Evolutionary conservation across 2,888 invertebrate species (phyloP), one percentile per base, ranked within the genome.

Genomic region (Athalia cordata): DNA sequence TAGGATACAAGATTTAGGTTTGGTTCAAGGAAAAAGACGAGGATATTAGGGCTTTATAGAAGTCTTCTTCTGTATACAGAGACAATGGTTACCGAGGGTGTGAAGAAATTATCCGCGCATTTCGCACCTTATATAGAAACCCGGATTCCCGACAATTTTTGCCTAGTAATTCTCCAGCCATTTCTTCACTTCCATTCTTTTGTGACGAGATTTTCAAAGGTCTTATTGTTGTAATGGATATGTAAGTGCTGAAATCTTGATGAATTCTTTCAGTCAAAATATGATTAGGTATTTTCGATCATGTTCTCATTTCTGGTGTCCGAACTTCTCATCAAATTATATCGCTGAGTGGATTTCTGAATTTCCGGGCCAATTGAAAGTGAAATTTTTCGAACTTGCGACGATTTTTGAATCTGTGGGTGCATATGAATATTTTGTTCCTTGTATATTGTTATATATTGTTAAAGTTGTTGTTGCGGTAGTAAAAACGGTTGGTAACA

Each of bases 401-500:
- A 1, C 29, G 29, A 29, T 29, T 29, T 29, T 29, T 2, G 29
- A 29, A 29, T 29, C 29, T 29, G 29, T 29, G 2, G 29, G 29
- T 29, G 29, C 2, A 29, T 29, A 29, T 29, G 29, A 29, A 29
- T 29, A 29, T 29, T 29, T 29, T 29, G 29, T 29, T 29, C 29
- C 1, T 29, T 29, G 29, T 29, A 29, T 29, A 29, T 29, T 29
- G 2, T 29, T 29, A 29, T 29, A 29, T 72, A 72, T 72, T 72
- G 72, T 72, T 72, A 72, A 29, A 29, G 29, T 29, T 29, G 59
- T 72, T 59, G 72, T 72, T 75, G 75, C 61, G 75, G 64, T 64
- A 64, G 61, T 75, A 75, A 75, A 64, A 62, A 13, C 62, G 64
- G 62, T 62, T 50, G 62, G 72, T 78, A 78, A 78, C 72, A 78